These are phyloP conservation scores for Gephyroberyx darwinii DNA, from an alignment of 2,797 vertebrate species.

Conservation along the genomic window DNA sequence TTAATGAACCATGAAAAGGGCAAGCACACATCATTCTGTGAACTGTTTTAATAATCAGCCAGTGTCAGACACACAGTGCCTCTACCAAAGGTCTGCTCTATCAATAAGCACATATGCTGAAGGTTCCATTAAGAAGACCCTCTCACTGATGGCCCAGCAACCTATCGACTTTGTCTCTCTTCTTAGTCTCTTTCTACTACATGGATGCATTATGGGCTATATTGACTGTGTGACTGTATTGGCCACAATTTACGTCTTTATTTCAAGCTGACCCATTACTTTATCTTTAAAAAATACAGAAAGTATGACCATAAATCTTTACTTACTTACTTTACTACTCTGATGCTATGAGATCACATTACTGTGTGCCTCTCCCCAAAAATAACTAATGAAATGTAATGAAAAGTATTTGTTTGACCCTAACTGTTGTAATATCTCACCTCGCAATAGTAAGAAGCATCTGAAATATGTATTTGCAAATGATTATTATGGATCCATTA, in stretches of 20 bases:
- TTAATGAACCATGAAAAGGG: constrained; percentile 86
- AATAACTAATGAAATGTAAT: too few species aligned
- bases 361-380: too few species aligned
- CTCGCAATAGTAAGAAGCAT: constrained; percentile 25
- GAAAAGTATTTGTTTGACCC: background rate
- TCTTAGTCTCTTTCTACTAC: constrained; percentile 9
- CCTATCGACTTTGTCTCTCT: constrained; percentile 24
- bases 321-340: too few species aligned
- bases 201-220: constrained; percentile 23
- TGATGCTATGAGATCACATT: too few species aligned
- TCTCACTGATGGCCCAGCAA: constrained; percentile 38
- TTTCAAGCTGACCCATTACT: too few species aligned
- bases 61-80: constrained; percentile 62
- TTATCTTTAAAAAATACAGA: too few species aligned
- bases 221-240: background rate
- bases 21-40: constrained; percentile 77
- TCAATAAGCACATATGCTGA: constrained; percentile 62
- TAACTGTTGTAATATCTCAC: constrained; percentile 5
- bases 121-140: constrained; percentile 61
- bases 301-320: too few species aligned
- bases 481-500: too few species aligned
- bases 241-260: background rate
- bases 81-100: constrained; percentile 58
- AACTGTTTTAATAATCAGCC: constrained; percentile 76
- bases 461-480: background rate